Evolutionary conservation across 2,113 vertebrate species (phyloP), one percentile per base, ranked within the genome.

Genomic region (Ailurus styani): DNA sequence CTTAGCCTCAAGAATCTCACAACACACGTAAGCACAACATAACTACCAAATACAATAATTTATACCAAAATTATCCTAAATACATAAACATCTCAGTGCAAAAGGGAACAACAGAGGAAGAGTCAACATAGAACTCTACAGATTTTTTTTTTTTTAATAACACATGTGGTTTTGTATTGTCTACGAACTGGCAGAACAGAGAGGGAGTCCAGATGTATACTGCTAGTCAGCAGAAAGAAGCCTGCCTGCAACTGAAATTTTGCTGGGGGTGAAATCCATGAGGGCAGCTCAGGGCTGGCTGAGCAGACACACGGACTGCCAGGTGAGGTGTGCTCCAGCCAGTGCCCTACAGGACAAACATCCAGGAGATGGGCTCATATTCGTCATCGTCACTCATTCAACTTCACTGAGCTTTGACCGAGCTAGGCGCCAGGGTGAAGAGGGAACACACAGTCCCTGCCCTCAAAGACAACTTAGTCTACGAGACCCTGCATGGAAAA

Each of bases 321-420:
- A 34, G 29, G 18, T 37, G 54, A n/a, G 87, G 72, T 25, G 42
- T 10, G 2, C 87, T 57, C 7, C 12, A n/a, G 4, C 29, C 21
- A 62, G 14, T 9, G 6, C 31, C 14, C 55, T n/a, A 11, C 1
- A 15, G 3, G 0, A 1, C 40, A 6, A 27, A 60, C n/a, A 31
- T 40, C 8, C 31, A 68, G 21, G 50, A 72, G 6, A 29, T 21
- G 55, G 52, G 37, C 17, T 34, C 25, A 6, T 5, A n/a, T 31
- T n/a, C 5, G 37, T 11, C 0, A 25, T 27, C 11, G 15, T 89
- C 54, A 55, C 57, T 29, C 57, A 31, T n/a, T 45, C 47, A 11
- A 42, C 50, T 7, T 91, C 6, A 54, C 75, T 31, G 50, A 42
- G n/a, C 70, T 52, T 52, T 7, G 5, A 37, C 52, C 0, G 12